Evolutionary conservation across 2,113 vertebrate genomes (phyloP), one percentile per base, ranked within the genome.

Genomic region (Turnix velox): DNA sequence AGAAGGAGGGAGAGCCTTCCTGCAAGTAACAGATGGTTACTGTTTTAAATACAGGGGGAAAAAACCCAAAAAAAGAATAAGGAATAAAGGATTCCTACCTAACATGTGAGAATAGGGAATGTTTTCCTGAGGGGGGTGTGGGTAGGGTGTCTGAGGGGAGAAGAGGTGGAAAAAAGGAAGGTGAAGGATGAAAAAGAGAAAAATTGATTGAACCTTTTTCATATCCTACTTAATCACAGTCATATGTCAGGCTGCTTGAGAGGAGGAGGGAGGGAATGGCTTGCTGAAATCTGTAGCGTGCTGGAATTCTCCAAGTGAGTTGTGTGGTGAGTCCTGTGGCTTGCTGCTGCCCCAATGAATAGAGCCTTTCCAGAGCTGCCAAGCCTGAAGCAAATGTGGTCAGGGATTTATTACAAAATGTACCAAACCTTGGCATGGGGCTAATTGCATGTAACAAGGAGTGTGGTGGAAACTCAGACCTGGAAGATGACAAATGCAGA

Each of bases 391-490:
- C 96, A 96, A 97, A 96, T 97, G 97, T 61, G 96, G 98, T 97
- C 97, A 97, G 97, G 97, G 97, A 97, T 98, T 98, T 98, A 98
- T 98, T 98, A 97, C 86, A 72, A 97, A 97, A 97, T 83, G 97
- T 96, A 96, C 96, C 97, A 96, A 97, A 92, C 95, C 97, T 97
- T 98, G 98, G 98, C 97, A 97, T 95, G 91, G 95, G 97, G 96
- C 96, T 98, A 98, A 98, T 98, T 98, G 97, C 88, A 73, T 97
- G 93, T 96, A 98, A 97, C 97, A 96, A 97, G 97, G 95, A 97
- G 96, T 35, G 75, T 97, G 97, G 96, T 97, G 95, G 96, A 97
- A 97, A 97, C 94, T 96, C 94, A 95, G 95, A 94, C 95, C 96
- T 90, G 96, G 92, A 94, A 96, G 96, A 97, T 97, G 97, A 97